These are phyloP conservation scores for Silurus lanzhouensis DNA, from an alignment of 2,797 vertebrate genomes.

Conservation along the genomic window DNA sequence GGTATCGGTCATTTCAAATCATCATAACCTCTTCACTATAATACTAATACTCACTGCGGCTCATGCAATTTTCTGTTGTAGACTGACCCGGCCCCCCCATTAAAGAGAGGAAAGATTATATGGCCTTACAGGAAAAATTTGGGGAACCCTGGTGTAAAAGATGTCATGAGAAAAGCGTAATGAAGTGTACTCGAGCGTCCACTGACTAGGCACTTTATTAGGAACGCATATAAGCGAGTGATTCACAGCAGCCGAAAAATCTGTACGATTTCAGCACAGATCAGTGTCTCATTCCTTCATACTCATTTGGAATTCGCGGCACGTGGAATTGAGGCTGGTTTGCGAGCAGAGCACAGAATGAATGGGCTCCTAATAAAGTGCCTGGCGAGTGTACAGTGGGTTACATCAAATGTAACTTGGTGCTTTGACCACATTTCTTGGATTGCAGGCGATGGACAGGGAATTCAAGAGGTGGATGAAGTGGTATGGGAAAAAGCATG, in stretches of 20 bases:
- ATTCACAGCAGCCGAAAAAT: no score
- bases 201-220: background rate
- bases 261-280: background rate
- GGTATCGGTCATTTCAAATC: no score
- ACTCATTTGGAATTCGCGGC: background rate
- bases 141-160: background rate
- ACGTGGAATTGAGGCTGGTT: background rate
- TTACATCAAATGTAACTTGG: background rate
- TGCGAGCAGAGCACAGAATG: background rate
- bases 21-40: no score
- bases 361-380: background rate
- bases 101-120: no score
- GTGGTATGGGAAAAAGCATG: constrained; percentile 99
- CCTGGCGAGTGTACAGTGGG: background rate
- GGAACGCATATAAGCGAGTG: background rate
- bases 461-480: constrained; percentile 99
- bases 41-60: no score
- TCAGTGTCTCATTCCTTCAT: background rate
- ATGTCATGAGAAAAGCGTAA: background rate
- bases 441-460: constrained; percentile 90
- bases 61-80: no score
- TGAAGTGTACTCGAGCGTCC: background rate
- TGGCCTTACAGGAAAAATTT: no score
- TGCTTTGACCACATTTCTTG: background rate
- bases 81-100: no score